Evolutionary conservation across 2,113 vertebrate genomes (phyloP).

Genomic region (Fukomys damarensis): DNA sequence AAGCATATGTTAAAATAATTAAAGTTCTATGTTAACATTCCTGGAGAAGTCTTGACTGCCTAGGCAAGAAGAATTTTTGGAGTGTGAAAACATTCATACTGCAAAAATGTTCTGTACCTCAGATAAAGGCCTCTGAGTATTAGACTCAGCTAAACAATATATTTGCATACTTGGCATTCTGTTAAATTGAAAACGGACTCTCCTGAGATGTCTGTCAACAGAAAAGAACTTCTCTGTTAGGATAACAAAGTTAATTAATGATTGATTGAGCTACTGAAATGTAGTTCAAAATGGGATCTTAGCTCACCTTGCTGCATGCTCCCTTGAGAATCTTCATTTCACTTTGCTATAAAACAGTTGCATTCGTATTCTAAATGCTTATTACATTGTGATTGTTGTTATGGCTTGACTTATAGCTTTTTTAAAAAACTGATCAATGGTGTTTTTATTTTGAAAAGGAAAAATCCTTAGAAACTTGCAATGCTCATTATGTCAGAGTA

Average conservation of each 20-base stretch:
- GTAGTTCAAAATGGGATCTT: background rate
- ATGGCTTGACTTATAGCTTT: background rate
- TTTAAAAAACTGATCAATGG: background rate
- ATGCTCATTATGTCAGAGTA: background rate
- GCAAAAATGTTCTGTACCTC: constrained; percentile 45
- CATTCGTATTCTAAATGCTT: constrained; percentile 45
- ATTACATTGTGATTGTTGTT: background rate
- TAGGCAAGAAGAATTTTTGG: background rate
- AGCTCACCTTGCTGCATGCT: background rate
- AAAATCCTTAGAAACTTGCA: background rate
- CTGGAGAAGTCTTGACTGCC: background rate
- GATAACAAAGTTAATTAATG: constrained; percentile 68
- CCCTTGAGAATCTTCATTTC: constrained; percentile 29
- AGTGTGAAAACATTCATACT: background rate
- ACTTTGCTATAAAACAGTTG: background rate
- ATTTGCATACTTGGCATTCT: constrained; percentile 57
- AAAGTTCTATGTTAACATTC: background rate
- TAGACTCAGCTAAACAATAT: constrained; percentile 59
- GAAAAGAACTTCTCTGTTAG: constrained; percentile 42
- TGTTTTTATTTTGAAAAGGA: constrained; percentile 49
- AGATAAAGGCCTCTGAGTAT: constrained; percentile 27
- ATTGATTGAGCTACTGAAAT: constrained; percentile 62
- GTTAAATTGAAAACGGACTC: constrained; percentile 50
- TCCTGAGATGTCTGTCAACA: constrained; percentile 56
- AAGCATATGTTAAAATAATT: background rate